Evolutionary conservation across 2,797 vertebrate species (phyloP), one percentile per base, ranked within the genome.

Genomic region (Phaenicophaeus curvirostris): DNA sequence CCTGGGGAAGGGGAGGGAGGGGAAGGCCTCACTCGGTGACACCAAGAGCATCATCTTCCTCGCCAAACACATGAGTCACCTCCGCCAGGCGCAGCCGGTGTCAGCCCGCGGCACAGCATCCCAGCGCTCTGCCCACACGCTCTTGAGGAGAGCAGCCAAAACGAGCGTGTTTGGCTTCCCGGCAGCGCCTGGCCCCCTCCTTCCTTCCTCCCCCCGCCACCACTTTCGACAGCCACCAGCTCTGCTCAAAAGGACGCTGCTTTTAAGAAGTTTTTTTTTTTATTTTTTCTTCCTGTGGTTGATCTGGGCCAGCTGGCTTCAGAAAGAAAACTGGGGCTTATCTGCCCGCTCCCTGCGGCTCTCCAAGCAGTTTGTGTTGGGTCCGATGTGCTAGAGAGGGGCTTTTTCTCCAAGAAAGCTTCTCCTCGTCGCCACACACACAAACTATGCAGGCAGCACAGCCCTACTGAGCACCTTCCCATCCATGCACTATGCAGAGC

Each of bases 121-220:
- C 41, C 80, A 27, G 85, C 10, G n/a, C 85, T 67, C 73, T 71
- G 89, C 84, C 93, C 88, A 39, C 73, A 30, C 3, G 25, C 39
- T 8, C 42, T 74, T 5, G 37, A 13, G 19, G 31, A 15, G 31
- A 79, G 42, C 68, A 73, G 79, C 88, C 92, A n/a, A 69, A 53
- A 53, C 0, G 11, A 67, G 76, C 28, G 4, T 3, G 4, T 24
- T 59, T 3, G 46, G 67, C 79, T 82, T 79, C 76, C 63, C 28
- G 23, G 83, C 95, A 94, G 82, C 41, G 13, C 78, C 55, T 16
- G 27, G 51, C 76, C 78, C 73, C 74, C 80, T 50, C 37, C 51
- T 39, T 50, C 74, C 85, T 48, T 15, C 75, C 89, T 66, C 30
- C 44, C 59, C 14, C 28, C 12, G 0, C 51, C n/a, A 0, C 71